A percentile compares a stretch with the other conserved stretches of the same genome.
Evolutionary conservation across 2,797 vertebrate species (phyloP).

Genomic region (Columba guinea): DNA sequence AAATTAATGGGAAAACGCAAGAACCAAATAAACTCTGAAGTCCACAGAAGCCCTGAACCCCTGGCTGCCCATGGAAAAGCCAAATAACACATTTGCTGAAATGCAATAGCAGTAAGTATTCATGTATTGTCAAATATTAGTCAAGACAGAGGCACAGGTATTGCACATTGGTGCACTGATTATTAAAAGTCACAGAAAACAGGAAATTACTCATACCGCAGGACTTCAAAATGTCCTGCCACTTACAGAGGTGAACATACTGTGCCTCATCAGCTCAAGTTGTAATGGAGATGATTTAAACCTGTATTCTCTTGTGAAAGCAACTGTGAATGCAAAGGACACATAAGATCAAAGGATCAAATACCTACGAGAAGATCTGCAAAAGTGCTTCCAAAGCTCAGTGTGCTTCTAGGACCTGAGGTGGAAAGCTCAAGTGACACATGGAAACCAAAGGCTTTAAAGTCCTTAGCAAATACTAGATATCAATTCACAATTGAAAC

Average conservation of each 20-base stretch:
- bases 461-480: conserved; percentile 11
- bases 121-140: background rate
- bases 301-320: conserved; percentile 22
- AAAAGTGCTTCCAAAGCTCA: conserved; percentile 39
- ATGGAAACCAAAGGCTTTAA: conserved; percentile 34
- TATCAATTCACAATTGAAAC: background rate
- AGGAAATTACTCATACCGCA: background rate
- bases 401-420: background rate
- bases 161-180: background rate
- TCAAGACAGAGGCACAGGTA: background rate
- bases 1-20: background rate
- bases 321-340: conserved; percentile 10
- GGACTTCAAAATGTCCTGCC: background rate
- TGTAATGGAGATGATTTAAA: conserved; percentile 37
- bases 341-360: conserved; percentile 26
- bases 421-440: conserved; percentile 31
- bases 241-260: background rate
- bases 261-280: background rate
- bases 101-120: background rate
- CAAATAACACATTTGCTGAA: background rate
- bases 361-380: background rate
- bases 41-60: background rate
- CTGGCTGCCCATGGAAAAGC: background rate
- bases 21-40: background rate
- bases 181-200: background rate